These are phyloP conservation scores for Ennomos erosarius DNA, from an alignment of 2,888 invertebrate species.

Conservation along the genomic window DNA sequence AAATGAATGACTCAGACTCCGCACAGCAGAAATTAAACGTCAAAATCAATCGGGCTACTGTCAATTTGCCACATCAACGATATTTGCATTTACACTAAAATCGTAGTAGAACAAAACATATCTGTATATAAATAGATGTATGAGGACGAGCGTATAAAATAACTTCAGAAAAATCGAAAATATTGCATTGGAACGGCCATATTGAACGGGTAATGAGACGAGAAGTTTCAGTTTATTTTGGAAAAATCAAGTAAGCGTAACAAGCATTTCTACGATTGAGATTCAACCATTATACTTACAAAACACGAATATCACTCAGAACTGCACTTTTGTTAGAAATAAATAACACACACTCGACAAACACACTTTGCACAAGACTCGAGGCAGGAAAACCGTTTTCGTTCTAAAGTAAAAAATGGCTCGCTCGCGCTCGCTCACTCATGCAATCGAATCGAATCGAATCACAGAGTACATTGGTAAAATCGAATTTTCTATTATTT, in stretches of 20 bases:
- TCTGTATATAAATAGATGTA: not conserved
- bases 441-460: too few species aligned
- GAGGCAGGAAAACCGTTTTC: conserved; percentile 83
- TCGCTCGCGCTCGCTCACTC: conserved; percentile 37
- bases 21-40: conserved; percentile 66
- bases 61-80: conserved; percentile 82
- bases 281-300: conserved; percentile 66
- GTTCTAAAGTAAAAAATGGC: conserved; percentile 61
- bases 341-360: conserved; percentile 74
- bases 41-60: conserved; percentile 72
- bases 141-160: not conserved
- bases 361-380: conserved; percentile 80
- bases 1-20: conserved; percentile 81
- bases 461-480: too few species aligned
- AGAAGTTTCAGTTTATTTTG: conserved; percentile 41
- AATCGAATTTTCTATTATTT: conserved; percentile 39
- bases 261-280: conserved; percentile 4
- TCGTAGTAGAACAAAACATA: conserved; percentile 7
- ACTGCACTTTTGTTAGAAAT: conserved; percentile 67
- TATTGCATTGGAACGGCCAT: conserved; percentile 77
- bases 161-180: conserved; percentile 41
- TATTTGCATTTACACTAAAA: conserved; percentile 43
- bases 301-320: conserved; percentile 69
- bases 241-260: conserved; percentile 11
- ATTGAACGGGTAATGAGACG: conserved; percentile 72